These are phyloP conservation scores for Morinoia aosen DNA, from an alignment of 2,888 invertebrate genomes.

Conservation along the genomic window DNA sequence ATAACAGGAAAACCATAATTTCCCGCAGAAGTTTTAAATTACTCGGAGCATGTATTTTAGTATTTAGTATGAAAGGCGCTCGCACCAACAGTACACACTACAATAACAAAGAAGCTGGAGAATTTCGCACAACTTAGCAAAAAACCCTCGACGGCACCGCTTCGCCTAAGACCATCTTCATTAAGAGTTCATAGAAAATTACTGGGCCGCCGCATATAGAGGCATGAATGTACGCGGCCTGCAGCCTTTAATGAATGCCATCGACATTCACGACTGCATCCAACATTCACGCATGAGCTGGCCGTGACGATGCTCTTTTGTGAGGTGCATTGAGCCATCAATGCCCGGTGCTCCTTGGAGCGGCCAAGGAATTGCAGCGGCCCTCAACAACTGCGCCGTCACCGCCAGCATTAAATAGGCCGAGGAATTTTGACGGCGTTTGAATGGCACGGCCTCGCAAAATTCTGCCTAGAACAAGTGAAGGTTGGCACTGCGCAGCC, in stretches of 20 bases:
- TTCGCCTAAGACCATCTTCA: neutral
- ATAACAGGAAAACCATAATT: neutral
- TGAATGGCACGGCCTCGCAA: neutral
- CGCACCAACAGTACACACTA: neutral
- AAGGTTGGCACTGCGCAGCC: neutral
- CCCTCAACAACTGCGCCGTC: neutral
- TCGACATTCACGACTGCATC: conserved; percentile 5
- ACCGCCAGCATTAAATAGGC: neutral
- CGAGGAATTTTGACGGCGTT: neutral
- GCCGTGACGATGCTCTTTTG: neutral
- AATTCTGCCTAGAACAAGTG: neutral
- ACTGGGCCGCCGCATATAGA: neutral
- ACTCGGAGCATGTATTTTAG: neutral
- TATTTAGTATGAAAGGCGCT: neutral
- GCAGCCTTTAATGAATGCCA: conserved; percentile 14
- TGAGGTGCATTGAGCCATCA: neutral
- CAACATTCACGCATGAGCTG: conserved; percentile 24
- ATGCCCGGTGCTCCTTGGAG: neutral
- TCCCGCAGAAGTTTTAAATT: neutral
- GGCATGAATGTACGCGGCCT: conserved; percentile 1
- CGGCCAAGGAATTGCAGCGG: neutral
- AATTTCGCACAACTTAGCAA: neutral
- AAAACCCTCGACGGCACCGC: neutral
- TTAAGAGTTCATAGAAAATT: conserved; percentile 9
- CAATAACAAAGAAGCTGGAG: neutral